Conservation (phyloP, 37 sponge, comb jelly and placozoan genomes). For the Axinella damicornis region DNA sequence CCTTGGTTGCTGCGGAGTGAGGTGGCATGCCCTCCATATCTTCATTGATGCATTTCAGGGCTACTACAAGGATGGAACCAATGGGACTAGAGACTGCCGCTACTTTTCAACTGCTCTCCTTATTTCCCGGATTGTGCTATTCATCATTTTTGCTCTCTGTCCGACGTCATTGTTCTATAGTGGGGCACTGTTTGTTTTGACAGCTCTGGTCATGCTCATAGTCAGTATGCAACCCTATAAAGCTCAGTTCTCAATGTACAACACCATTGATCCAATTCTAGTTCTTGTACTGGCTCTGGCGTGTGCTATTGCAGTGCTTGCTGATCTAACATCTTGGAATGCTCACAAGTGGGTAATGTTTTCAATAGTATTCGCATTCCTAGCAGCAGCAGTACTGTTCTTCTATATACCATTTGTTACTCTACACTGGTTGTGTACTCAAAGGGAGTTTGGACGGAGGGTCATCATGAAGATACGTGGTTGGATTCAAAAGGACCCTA, state of each 20-base stretch:
- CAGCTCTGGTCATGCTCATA: background rate
- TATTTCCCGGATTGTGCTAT: constrained; percentile 23
- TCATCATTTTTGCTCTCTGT: background rate
- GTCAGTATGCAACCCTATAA: background rate
- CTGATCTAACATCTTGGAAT: background rate
- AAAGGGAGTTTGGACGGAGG: background rate
- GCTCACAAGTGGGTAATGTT: background rate
- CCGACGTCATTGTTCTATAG: background rate
- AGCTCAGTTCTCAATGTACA: background rate
- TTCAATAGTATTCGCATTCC: no score
- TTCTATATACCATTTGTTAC: background rate
- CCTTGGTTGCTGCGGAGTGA: no score
- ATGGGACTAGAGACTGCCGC: constrained; percentile 24
- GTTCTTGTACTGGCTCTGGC: background rate
- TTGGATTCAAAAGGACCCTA: constrained; percentile 3
- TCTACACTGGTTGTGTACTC: background rate
- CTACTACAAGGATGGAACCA: no score
- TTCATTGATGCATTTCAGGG: no score
- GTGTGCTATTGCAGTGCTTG: background rate
- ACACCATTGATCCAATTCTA: background rate
- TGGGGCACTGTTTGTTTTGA: background rate
- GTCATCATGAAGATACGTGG: background rate
- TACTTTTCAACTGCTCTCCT: constrained; percentile 58
- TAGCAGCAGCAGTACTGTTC: background rate
- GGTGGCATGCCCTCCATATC: no score